Evolutionary conservation across 2,888 invertebrate species (phyloP), one percentile per base, ranked within the genome.

Genomic region (Hirtodrosophila trivittata): DNA sequence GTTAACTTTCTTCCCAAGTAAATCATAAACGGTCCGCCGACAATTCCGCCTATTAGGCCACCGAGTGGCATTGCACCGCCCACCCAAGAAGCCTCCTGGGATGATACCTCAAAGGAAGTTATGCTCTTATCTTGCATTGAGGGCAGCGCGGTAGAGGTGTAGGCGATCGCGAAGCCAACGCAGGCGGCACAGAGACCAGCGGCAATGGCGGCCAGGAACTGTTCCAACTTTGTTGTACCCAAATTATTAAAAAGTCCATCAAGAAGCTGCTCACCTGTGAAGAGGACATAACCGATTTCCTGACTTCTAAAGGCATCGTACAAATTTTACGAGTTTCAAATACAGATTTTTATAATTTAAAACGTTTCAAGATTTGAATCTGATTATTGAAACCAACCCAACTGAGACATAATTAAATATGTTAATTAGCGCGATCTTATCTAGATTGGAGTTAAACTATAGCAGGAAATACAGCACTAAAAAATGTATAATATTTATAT

Each of bases 1-100:
- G 95, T 93, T 37, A 90, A 91, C 87, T 94, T 95, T 35, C 95
- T 91, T n/a, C 95, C 95, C 37, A 95, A 90, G 0, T 90, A 76
- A 86, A 95, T 94, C 89, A 94, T 93, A n/a, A 93, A 89, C 1
- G 49, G 64, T 1, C 39, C 63, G 1, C 62, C 64, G 0, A 7
- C 8, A 1, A 65, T 7, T 13, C 37, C 32, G 0, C 63, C 63
- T 9, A 47, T 10, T 0, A 59, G 3, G 0, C 33, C 62, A 1
- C 37, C 47, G 14, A 64, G 13, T 1, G 60, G 64, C 64, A 64
- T 49, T 1, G 60, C 32, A 21, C 60, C 52, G 4, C 60, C 64
- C 32, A 62, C 62, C 64, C 62, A 64, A 1, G 64, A 64, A 5
- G 26, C 62, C 5, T 13, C 8, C 7, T 64, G 52, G 1, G 10